These are phyloP conservation scores for Bergia sp. DNA, from an alignment of 92 coral and sea anemone genomes.

Conservation along the genomic window DNA sequence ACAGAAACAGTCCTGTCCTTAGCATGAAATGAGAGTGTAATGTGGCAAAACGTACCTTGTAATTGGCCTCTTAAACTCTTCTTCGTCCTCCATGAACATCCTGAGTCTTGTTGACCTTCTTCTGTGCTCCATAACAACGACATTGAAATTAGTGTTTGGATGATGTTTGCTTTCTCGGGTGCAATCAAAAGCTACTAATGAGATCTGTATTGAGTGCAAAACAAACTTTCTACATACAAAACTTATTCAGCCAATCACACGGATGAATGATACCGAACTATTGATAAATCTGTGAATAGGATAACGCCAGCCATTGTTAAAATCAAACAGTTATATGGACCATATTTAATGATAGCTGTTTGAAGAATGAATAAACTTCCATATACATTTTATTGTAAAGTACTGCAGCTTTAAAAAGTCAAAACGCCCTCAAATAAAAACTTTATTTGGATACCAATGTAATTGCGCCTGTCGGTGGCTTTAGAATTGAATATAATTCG, in stretches of 20 bases:
- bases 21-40: background rate
- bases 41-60: constrained; percentile 12
- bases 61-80: constrained; percentile 42
- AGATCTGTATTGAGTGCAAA: constrained; percentile 12
- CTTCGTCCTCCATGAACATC: constrained; percentile 61
- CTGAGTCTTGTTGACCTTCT: constrained; percentile 57
- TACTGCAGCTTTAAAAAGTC: background rate
- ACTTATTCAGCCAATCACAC: constrained; percentile 13
- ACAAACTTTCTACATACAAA: background rate
- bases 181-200: constrained; percentile 22
- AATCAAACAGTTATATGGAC: background rate
- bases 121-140: constrained; percentile 70
- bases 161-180: background rate
- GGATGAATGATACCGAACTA: background rate
- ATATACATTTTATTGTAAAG: background rate
- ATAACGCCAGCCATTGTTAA: background rate
- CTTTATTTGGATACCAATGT: background rate
- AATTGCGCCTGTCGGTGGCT: background rate
- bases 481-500: background rate
- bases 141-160: constrained; percentile 47
- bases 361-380: background rate
- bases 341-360: background rate
- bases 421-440: background rate
- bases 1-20: background rate
- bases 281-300: constrained; percentile 26